Evolutionary conservation across 2,888 invertebrate genomes (phyloP), one percentile per base, ranked within the genome.

Genomic region (Ectobius pallidus): DNA sequence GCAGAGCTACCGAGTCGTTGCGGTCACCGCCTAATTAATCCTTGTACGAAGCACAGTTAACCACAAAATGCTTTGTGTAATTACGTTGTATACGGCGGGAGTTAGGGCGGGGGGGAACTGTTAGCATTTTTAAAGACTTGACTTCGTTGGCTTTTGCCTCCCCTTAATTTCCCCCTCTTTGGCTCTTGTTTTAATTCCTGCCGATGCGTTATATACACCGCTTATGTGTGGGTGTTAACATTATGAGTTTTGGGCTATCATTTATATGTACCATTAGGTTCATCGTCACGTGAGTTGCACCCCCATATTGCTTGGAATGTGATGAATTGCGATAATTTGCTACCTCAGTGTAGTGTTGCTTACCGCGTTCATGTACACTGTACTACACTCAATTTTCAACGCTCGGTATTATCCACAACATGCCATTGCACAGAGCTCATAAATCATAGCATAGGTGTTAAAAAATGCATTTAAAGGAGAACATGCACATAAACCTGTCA

Each of bases 11-110:
- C 18, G 16, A 30, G 46, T 70, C 39, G 71, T 68, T 73, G 73
- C 68, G 73, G 73, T 71, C 73, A 67, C 44, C 18, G 67, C 20
- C 72, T 74, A 74, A 74, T 74, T 72, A 74, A 74, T 74, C 74
- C 72, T 70, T 61, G 71, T 27, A 67, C 69, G 73, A 22, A 68
- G 52, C 69, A 39, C 68, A 65, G 49, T 61, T 69, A 39, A 70
- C 74, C 74, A 67, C 74, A 70, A 63, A 72, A 69, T 42, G 72
- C 72, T 72, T 74, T 72, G 70, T 72, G 58, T 65, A 74, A 74
- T 74, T 72, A 74, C 62, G 61, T 69, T 63, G 63, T 65, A 46
- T 65, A 67, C 30, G 34, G 70, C 58, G 70, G 39, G 69, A n/a
- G n/a, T n/a, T n/a, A n/a, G n/a, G n/a, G n/a, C n/a, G n/a, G n/a